Evolutionary conservation across 2,113 vertebrate species (phyloP), one percentile per base, ranked within the genome.

Genomic region (Piliocolobus tephrosceles): DNA sequence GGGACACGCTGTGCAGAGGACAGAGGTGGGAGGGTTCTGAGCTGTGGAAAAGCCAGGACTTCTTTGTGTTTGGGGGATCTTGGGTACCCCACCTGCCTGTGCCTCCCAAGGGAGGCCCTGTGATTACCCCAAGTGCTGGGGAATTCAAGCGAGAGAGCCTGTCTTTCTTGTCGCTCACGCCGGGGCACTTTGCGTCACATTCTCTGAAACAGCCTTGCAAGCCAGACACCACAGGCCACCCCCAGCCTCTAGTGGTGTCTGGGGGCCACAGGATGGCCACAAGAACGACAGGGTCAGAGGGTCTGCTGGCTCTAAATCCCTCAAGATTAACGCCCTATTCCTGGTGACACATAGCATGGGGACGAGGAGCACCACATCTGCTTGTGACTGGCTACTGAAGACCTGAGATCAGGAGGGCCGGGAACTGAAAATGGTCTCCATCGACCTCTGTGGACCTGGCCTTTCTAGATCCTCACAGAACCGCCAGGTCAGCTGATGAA

Each of bases 381-480:
- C 11, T 13, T 32, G 43, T 66, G 55, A 47, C 38, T 8, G 17
- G 47, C 18, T 72, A 55, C 57, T 52, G 38, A 30, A n/a, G 30
- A 10, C 32, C 55, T 50, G 85, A 50, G n/a, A 43, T 20, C 9
- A 14, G 68, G 6, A 64, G 35, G 7, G 32, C 32, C 1, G 32
- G 61, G 50, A 35, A 16, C 57, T 14, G 10, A 45, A 78, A 66
- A 32, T 6, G 10, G 10, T 4, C 50, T 18, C 35, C 17, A 13
- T 17, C 0, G 0, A 25, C 14, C 38, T 6, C 38, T 5, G 11
- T 6, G 68, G 50, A 32, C 64, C 13, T 2, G 17, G n/a, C 58
- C 61, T 38, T 32, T 27, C 18, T 35, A 27, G n/a, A 30, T 27
- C n/a, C 38, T 58, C 22, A 35, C 4, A 18, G 6, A 52, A 22